Evolutionary conservation across 2,888 invertebrate species (phyloP).

Genomic region (Uloborus plumipes): DNA sequence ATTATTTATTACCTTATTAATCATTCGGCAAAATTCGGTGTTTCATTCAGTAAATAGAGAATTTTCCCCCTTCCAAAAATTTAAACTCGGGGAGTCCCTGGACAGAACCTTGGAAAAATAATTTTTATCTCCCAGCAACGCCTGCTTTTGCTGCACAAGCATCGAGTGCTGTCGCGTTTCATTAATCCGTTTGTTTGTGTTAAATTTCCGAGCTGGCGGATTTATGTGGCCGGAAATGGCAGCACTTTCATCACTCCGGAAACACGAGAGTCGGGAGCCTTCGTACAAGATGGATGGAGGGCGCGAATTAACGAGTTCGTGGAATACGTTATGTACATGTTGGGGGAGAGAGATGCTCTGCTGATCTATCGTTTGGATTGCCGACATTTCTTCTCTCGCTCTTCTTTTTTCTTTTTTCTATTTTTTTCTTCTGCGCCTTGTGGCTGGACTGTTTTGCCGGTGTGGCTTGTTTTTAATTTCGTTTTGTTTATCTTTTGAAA

Average conservation of each 20-base stretch:
- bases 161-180: too few species aligned
- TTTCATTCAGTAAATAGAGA: too few species aligned
- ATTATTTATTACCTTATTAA: too few species aligned
- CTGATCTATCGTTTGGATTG: slow-evolving; percentile 52
- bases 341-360: slow-evolving; percentile 27
- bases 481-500: slow-evolving; percentile 17
- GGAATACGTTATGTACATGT: slow-evolving; percentile 48
- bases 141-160: too few species aligned
- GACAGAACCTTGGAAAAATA: too few species aligned
- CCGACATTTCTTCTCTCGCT: slow-evolving; percentile 25
- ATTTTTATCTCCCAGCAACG: too few species aligned
- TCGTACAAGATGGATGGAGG: slow-evolving; percentile 31
- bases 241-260: slow-evolving; percentile 41
- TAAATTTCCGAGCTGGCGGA: neutral
- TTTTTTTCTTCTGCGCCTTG: neutral
- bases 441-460: too few species aligned
- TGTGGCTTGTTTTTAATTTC: neutral
- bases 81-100: too few species aligned
- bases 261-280: slow-evolving; percentile 24
- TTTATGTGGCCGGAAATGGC: slow-evolving; percentile 49
- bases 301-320: slow-evolving; percentile 55
- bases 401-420: slow-evolving; percentile 14
- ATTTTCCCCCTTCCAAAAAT: too few species aligned
- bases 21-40: too few species aligned
- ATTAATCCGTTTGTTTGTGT: too few species aligned